A percentile compares a stretch with the other conserved stretches of the same genome.
Evolutionary conservation across 2,888 invertebrate genomes (phyloP).

Genomic region (Phyto melanocephala): DNA sequence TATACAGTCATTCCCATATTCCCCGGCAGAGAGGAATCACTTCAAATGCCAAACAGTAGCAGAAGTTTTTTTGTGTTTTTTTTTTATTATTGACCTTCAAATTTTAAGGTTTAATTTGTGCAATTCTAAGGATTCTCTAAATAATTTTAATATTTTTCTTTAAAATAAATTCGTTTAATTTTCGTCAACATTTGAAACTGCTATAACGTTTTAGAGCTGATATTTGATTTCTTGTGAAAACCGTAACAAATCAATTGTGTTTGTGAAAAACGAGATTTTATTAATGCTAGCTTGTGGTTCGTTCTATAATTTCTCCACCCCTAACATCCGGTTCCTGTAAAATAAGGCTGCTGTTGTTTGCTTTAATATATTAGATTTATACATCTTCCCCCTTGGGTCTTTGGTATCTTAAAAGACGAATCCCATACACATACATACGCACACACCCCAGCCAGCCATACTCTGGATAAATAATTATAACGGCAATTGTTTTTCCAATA

Average conservation of each 20-base stretch:
- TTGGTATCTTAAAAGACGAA: not conserved
- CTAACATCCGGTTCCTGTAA: conserved; percentile 1
- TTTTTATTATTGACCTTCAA: not conserved
- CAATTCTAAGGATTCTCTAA: conserved; percentile 38
- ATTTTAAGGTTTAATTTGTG: conserved; percentile 2
- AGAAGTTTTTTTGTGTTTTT: not conserved
- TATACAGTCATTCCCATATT: not conserved
- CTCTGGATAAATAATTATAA: conserved; percentile 46
- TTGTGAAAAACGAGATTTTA: conserved; percentile 25
- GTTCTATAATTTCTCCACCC: not conserved
- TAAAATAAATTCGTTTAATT: not conserved
- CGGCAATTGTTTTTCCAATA: conserved; percentile 63
- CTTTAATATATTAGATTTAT: conserved; percentile 26
- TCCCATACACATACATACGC: not conserved
- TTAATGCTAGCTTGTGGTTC: not conserved
- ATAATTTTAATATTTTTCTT: not conserved
- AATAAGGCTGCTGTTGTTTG: not conserved
- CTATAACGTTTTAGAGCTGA: conserved; percentile 1
- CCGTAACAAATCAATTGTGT: conserved; percentile 50
- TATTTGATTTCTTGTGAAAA: conserved; percentile 22
- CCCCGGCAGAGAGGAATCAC: conserved; percentile 25
- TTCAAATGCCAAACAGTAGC: conserved; percentile 48
- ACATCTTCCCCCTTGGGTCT: not conserved
- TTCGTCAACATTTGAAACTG: not conserved
- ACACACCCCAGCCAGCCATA: not conserved